Evolutionary conservation across 2,888 invertebrate species (phyloP).

Genomic region (Melangyna quadrimaculata): DNA sequence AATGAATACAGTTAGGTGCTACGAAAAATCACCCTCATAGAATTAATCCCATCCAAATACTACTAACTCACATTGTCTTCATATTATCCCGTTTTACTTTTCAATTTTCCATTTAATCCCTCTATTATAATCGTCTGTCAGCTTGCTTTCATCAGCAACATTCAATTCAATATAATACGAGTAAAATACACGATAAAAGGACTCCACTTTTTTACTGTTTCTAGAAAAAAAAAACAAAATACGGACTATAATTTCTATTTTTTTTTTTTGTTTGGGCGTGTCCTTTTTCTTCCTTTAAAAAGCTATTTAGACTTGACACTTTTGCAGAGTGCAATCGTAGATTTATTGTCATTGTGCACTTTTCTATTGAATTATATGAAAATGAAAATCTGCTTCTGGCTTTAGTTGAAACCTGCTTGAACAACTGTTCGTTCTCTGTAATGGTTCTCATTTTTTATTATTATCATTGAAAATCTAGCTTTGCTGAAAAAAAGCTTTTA

Average conservation of each 20-base stretch:
- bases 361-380: constrained; percentile 41
- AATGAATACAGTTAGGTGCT: neutral
- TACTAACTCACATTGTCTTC: neutral
- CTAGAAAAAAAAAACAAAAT: neutral
- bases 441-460: too few species aligned
- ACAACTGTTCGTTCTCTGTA: neutral
- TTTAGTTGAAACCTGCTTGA: neutral
- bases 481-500: constrained; percentile 17
- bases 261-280: neutral
- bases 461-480: neutral
- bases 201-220: neutral
- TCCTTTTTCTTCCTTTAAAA: constrained; percentile 26
- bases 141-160: constrained; percentile 44
- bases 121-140: constrained; percentile 37
- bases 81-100: neutral
- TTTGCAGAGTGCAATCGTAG: constrained; percentile 19
- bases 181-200: neutral
- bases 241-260: neutral
- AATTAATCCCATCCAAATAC: neutral
- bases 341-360: constrained; percentile 26
- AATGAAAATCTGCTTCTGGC: constrained; percentile 6
- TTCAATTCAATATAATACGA: constrained; percentile 21
- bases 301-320: constrained; percentile 51
- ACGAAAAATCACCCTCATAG: too few species aligned
- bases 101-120: constrained; percentile 15